phyloP scores from a whole-genome alignment of 1,140 invertebrate genomes.

The Bombyx mandarina region DNA sequence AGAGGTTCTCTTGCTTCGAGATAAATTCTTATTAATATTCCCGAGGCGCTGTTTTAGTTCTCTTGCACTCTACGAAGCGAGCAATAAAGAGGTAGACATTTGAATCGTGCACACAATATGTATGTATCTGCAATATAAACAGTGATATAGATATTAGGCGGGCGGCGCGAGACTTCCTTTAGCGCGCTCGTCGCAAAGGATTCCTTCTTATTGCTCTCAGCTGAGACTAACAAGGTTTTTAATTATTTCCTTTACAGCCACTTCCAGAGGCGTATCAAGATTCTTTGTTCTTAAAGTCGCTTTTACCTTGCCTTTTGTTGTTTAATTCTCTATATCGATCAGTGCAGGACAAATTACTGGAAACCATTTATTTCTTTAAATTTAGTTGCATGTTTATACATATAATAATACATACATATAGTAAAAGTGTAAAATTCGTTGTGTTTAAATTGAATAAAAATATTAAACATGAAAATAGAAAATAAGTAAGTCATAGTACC shows the following conservation, averaged over 20 bases:
- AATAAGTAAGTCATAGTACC: too few relatives aligned
- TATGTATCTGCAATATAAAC: too few relatives aligned
- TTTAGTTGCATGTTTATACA: too few relatives aligned
- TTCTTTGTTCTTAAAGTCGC: not conserved
- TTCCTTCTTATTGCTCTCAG: conserved; percentile 49
- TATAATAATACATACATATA: too few relatives aligned
- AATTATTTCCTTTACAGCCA: conserved; percentile 68
- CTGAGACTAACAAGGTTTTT: conserved; percentile 66
- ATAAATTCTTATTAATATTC: conserved; percentile 62
- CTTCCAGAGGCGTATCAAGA: conserved; percentile 37
- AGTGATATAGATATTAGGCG: too few relatives aligned
- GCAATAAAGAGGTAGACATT: conserved; percentile 62
- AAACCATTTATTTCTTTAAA: too few relatives aligned
- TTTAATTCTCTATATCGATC: too few relatives aligned
- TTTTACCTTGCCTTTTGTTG: too few relatives aligned
- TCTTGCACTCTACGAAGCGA: conserved; percentile 49
- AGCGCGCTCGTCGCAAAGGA: conserved; percentile 41
- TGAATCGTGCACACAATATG: conserved; percentile 40
- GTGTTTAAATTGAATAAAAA: too few relatives aligned
- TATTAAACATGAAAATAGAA: too few relatives aligned
- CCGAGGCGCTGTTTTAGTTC: conserved; percentile 46
- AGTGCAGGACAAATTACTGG: too few relatives aligned
- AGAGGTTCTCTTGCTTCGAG: conserved; percentile 10
- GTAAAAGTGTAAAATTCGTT: too few relatives aligned
- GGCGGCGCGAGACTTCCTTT: conserved; percentile 40